Evolutionary conservation across 53 echinoderm and acorn worm species (phyloP), one percentile per base, ranked within the genome.

Genomic region (Glandiceps talaboti): DNA sequence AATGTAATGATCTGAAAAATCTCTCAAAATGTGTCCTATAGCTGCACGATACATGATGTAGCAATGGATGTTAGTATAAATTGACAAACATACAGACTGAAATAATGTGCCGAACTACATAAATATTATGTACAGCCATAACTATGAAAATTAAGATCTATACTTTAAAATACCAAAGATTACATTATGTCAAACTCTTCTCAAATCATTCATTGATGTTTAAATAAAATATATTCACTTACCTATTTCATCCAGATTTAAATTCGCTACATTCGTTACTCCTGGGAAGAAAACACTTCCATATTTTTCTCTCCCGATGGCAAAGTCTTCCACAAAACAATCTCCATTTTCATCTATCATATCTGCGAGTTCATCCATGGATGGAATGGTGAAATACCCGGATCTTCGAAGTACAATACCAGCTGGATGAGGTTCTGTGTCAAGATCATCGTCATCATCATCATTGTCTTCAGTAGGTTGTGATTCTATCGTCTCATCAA

Each of bases 281-380:
- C 99, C 99, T 14, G 91, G 91, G 84, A 99, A 99, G 86, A 93
- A 99, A n/a, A 94, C 99, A 30, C 99, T 99, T 20, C 99, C 99
- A 72, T 99, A 99, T 20, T 92, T 86, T 33, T 84, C 86, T 74
- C 94, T 77, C n/a, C 99, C 93, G 0, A 94, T 84, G 28, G 93
- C 84, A 73, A 94, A 86, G 74, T 94, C 93, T 76, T 94, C 99
- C 76, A 94, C 99, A 31, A 77, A 29, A 33, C 90, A 86, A 12
- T 74, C 80, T 12, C 79, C 79, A 27, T 31, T 78, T 12, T 88
- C 86, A 28, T 85, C 88, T 1, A 91, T 86, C 76, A 91, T 75
- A 0, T 87, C 80, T 0, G 86, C 99, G 32, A 99, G 82, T 77
- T 99, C 89, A 76, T 88, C 88, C 33, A 99, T 76, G 74, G 91